Evolutionary conservation across 53 echinoderm and acorn worm genomes (phyloP), one percentile per base, ranked within the genome.

Genomic region (Arbacia lixula): DNA sequence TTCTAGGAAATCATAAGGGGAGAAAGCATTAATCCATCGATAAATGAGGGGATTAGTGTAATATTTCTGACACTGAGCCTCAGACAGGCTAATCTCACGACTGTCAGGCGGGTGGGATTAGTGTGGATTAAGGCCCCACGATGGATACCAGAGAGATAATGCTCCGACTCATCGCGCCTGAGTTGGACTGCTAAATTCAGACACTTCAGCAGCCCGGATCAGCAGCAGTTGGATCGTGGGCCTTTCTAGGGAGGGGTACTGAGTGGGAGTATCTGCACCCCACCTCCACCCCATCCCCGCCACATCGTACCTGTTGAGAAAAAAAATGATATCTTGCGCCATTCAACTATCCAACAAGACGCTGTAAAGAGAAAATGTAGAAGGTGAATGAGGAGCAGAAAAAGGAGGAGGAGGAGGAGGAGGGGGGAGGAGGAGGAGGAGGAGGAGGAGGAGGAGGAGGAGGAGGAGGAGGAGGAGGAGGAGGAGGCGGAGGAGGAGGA

Each of bases 21-120:
- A 39, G 24, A 68, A 68, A 68, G 38, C 29, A 42, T 46, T 71
- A 71, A 71, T 71, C 71, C 46, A 27, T n/a, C 71, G 71, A 71
- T 71, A 41, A 71, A 43, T 27, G 25, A 46, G 71, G 35, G 35
- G 71, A 71, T 71, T 71, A 71, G 71, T 71, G 26, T 71, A 71
- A 71, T 40, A 49, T 71, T 71, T 71, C 71, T 46, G 42, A 40
- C 46, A 42, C 71, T 71, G 71, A 71, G 30, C 5, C 71, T 28
- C 71, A 71, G 71, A 71, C 71, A 27, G 26, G 25, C 14, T 71
- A 71, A 42, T 71, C 41, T 71, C 71, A 27, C 71, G 71, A 25
- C 71, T 71, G 71, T 71, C 71, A 71, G 39, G 66, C 22, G 38
- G 36, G 38, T 36, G 20, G 38, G 38, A n/a, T 66, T 66, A 37